Evolutionary conservation across 2,113 vertebrate species (phyloP), one percentile per base, ranked within the genome.

Genomic region (Colossoma macropomum): DNA sequence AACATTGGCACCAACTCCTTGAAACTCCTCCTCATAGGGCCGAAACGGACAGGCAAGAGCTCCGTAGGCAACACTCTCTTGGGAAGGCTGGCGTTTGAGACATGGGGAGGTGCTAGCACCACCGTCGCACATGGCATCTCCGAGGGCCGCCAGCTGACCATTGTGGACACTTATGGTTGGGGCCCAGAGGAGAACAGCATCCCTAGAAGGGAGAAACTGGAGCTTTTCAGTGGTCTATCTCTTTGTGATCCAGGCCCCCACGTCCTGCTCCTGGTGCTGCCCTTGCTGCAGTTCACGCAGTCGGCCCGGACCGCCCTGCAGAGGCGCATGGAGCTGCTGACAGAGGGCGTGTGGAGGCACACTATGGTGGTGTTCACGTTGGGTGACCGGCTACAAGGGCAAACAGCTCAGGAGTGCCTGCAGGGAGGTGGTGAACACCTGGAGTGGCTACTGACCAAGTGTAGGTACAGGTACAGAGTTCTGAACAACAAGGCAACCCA

Each of bases 291-390:
- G 32, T 84, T 84, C 7, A 75, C 59, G 12, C n/a, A 17, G 60
- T 65, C 60, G 0, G 77, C 59, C 32, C 78, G 72, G 52, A 62
- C 30, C 2, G 77, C 34, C 59, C 19, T 84, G 15, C 45, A 75
- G 62, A 78, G 52, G 28, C 84, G 87, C 50, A 89, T 90, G 89
- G 90, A 90, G 77, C 52, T 89, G 34, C 66, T 91, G 60, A 89
- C 89, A 28, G 75, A 84, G 9, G 69, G 75, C 9, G 84, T 87
- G 34, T 91, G 90, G 88, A 89, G 85, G 75, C 89, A 91, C 86
- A 91, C 84, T 0, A 86, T 87, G 85, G 86, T 86, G 71, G 34
- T 91, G 73, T 92, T 92, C 79, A 92, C 89, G 23, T 84, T 88
- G 48, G 90, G 83, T 34, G 89, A 90, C 76, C 3, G n/a, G 48